These are phyloP conservation scores for Bergia sp. DNA, from an alignment of 92 coral and sea anemone species.

Conservation along the genomic window DNA sequence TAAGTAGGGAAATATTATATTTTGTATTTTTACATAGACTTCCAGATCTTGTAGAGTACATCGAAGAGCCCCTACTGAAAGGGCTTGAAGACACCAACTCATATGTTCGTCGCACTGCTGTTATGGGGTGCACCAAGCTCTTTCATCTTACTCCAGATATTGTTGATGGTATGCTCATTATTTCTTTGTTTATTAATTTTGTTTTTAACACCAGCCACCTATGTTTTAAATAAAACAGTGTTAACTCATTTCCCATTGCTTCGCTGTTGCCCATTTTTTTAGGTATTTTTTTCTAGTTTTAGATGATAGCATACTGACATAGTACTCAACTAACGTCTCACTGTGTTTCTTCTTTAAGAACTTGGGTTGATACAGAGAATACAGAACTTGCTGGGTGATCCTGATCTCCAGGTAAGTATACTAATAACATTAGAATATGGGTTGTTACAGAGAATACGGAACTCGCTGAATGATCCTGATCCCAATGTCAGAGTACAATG, in stretches of 20 bases:
- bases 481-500: slow-evolving; percentile 59
- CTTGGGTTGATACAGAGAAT: slow-evolving; percentile 69
- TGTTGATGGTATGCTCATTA: slow-evolving; percentile 62
- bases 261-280: no score
- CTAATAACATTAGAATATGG: slow-evolving; percentile 45
- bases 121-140: slow-evolving; percentile 91
- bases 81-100: slow-evolving; percentile 78
- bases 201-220: not conserved
- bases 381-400: slow-evolving; percentile 56
- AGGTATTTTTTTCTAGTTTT: not conserved
- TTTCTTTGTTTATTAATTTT: not conserved
- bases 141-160: slow-evolving; percentile 85
- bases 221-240: no score
- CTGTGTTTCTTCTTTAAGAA: slow-evolving; percentile 27
- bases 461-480: slow-evolving; percentile 62
- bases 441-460: slow-evolving; percentile 60
- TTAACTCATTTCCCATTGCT: no score
- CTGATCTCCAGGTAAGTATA: slow-evolving; percentile 72
- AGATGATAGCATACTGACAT: not conserved
- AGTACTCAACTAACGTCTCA: not conserved
- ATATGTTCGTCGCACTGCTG: slow-evolving; percentile 93
- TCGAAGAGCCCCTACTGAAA: slow-evolving; percentile 81
- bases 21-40: slow-evolving; percentile 55
- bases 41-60: slow-evolving; percentile 92
- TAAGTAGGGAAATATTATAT: not conserved